Percentiles rank a stretch among this genome's conserved stretches.
These are phyloP conservation scores for Porites lutea DNA, from an alignment of 64 coral and sea anemone species.

Conservation along the genomic window DNA sequence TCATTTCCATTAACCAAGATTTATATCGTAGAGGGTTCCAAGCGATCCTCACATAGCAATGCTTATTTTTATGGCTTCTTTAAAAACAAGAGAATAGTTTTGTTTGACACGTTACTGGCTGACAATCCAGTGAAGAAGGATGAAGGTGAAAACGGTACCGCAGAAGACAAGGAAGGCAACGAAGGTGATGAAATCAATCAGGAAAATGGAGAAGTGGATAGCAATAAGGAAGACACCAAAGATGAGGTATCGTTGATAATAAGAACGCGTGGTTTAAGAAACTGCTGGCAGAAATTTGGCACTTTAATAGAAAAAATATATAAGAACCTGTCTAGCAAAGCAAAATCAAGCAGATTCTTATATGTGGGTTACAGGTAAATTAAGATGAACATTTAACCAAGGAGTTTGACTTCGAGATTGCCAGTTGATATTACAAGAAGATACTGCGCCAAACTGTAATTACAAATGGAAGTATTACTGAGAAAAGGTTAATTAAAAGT, in stretches of 20 bases:
- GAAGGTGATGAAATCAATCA: neutral
- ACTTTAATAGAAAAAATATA: too few relatives aligned
- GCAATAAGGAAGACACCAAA: slow-evolving; percentile 5
- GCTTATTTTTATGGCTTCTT: slow-evolving; percentile 99
- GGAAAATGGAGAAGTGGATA: slow-evolving; percentile 9
- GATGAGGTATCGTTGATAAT: slow-evolving; percentile 10
- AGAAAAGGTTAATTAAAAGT: too few relatives aligned
- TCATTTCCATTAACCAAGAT: slow-evolving; percentile 91
- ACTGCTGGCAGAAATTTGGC: too few relatives aligned
- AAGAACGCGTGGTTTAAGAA: too few relatives aligned
- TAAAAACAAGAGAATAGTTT: slow-evolving; percentile 96
- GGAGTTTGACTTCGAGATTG: too few relatives aligned
- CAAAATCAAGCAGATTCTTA: too few relatives aligned
- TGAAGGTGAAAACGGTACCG: slow-evolving; percentile 8
- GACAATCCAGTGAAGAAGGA: slow-evolving; percentile 81
- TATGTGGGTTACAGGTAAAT: too few relatives aligned
- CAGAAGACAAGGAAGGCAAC: slow-evolving; percentile 21
- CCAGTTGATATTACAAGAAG: too few relatives aligned
- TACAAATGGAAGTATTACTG: too few relatives aligned
- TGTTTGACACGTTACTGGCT: slow-evolving; percentile 94
- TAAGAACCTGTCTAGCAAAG: too few relatives aligned
- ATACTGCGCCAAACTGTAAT: too few relatives aligned
- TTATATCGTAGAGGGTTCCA: slow-evolving; percentile 93
- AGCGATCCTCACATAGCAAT: slow-evolving; percentile 97
- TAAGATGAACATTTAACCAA: too few relatives aligned